Evolutionary conservation across 2,888 invertebrate genomes (phyloP), one percentile per base, ranked within the genome.

Genomic region (Orthonevra nobilis): DNA sequence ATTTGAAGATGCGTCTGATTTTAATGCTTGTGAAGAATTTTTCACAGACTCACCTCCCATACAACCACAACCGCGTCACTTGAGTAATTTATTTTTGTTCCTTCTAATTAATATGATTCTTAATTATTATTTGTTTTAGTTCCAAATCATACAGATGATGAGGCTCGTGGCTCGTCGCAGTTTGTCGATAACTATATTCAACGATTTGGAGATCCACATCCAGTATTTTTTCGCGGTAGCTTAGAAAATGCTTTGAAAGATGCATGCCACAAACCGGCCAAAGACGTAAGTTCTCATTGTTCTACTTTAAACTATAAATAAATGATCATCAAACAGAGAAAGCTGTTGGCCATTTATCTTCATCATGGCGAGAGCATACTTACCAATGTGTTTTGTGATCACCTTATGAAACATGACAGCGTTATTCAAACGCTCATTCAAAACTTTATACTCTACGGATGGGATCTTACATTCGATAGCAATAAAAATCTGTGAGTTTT

Each of bases 321-420:
- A 17, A 40, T 28, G 28, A 3, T 14, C 6, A 34, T 23, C 0
- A 15, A 20, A 36, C 90, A 98, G 96, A 93, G 98, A 82, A 96
- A 96, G 90, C 92, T 98, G 69, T 90, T 99, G 82, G 98, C 97
- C 14, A 92, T 99, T 74, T 99, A 99, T 90, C 91, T 99, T 20
- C 99, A 99, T 89, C 97, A 99, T 89, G 99, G 99, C 89, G 93
- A 93, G 82, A 97, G 98, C 83, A 97, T 99, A 66, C 91, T 97
- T 83, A 94, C 97, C 30, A 98, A 99, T 89, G 98, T 99, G 82
- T 99, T 99, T 91, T 98, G 98, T 90, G 96, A 97, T 64, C 96
- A 97, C 88, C 91, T 97, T 73, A 90, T 99, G 82, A 97, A 97
- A 87, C 95, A 94, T 84, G 97, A 97, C 86, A 94, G 95, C 12